Evolutionary conservation across 2,113 vertebrate species (phyloP).

Genomic region (Siphamia tubifer): DNA sequence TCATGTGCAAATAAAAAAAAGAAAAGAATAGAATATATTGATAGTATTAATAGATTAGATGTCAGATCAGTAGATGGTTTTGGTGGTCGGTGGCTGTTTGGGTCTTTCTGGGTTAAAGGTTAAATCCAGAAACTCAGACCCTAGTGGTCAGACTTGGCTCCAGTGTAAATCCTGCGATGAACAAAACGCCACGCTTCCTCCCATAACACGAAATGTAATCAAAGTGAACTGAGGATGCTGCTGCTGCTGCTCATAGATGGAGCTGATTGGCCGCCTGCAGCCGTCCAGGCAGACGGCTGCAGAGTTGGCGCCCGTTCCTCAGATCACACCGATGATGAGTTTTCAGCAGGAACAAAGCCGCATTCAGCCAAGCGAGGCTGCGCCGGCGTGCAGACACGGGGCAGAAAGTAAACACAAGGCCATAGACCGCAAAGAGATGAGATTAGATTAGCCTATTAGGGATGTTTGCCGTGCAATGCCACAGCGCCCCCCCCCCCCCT

Average conservation of each 20-base stretch:
- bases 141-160: neutral
- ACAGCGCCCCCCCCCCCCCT: slow-evolving; percentile 56
- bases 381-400: slow-evolving; percentile 65
- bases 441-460: slow-evolving; percentile 77
- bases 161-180: neutral
- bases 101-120: too few relatives aligned
- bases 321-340: slow-evolving; percentile 62
- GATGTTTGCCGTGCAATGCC: slow-evolving; percentile 74
- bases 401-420: slow-evolving; percentile 72
- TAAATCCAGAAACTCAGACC: too few relatives aligned
- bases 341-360: slow-evolving; percentile 59
- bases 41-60: too few relatives aligned
- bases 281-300: slow-evolving; percentile 32
- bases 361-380: slow-evolving; percentile 61
- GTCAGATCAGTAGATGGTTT: too few relatives aligned
- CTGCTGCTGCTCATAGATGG: neutral
- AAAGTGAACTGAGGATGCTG: neutral
- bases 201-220: neutral
- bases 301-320: slow-evolving; percentile 44
- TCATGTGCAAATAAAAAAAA: too few relatives aligned
- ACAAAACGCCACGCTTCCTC: neutral
- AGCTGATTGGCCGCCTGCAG: slow-evolving; percentile 23
- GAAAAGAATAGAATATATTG: too few relatives aligned
- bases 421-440: slow-evolving; percentile 72
- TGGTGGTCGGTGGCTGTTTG: too few relatives aligned